Evolutionary conservation across 2,888 invertebrate species (phyloP).

Genomic region (Caenorhabditis drosophilae): DNA sequence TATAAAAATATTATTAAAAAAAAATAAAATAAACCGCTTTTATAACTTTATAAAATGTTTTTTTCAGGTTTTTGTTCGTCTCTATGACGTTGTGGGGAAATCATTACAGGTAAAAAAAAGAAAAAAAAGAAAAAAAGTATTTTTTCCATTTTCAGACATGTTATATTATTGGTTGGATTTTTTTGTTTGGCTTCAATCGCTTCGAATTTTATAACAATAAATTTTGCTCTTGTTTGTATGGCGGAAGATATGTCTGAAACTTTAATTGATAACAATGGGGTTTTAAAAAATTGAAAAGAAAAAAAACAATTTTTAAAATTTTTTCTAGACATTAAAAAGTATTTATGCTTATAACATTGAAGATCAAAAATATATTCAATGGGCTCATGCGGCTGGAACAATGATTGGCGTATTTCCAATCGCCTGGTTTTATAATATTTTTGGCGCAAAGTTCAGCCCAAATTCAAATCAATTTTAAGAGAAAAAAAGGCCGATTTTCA

Average conservation of each 20-base stretch:
- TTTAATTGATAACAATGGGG: neutral
- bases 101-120: neutral
- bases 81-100: slow-evolving; percentile 2
- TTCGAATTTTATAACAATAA: slow-evolving; percentile 54
- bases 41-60: too few species aligned
- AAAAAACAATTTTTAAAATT: neutral
- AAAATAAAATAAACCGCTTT: too few species aligned
- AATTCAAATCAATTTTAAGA: neutral
- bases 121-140: too few species aligned
- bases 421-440: slow-evolving; percentile 52
- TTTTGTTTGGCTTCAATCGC: slow-evolving; percentile 48
- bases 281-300: too few species aligned
- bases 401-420: slow-evolving; percentile 59
- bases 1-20: too few species aligned
- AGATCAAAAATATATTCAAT: slow-evolving; percentile 52
- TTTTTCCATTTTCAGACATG: slow-evolving; percentile 29
- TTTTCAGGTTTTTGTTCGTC: too few species aligned
- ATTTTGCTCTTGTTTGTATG: slow-evolving; percentile 60
- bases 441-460: slow-evolving; percentile 49
- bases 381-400: slow-evolving; percentile 57
- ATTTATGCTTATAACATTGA: slow-evolving; percentile 44
- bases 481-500: neutral
- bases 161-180: slow-evolving; percentile 39
- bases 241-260: slow-evolving; percentile 32
- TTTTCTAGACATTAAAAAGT: slow-evolving; percentile 2